A percentile compares a stretch with the other conserved stretches of the same genome.
phyloP scores from a whole-genome alignment of 1,140 invertebrate species.

The Drosophila albomicans region DNA sequence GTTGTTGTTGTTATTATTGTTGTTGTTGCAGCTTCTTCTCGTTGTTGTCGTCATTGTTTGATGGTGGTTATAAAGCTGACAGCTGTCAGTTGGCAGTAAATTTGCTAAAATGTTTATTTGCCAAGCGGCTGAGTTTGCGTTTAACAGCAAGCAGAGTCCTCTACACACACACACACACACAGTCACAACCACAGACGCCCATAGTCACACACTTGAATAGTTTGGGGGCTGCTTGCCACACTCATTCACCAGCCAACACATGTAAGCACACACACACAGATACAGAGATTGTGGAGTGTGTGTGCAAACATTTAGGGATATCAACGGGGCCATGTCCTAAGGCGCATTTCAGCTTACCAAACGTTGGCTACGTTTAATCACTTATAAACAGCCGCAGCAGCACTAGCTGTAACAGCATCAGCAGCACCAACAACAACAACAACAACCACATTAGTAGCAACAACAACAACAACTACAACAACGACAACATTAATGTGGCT shows the following conservation, averaged over 20 bases:
- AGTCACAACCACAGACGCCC: conserved; percentile 10
- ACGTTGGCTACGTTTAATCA: conserved; percentile 76
- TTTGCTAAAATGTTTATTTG: conserved; percentile 84
- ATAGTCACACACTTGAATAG: conserved; percentile 58
- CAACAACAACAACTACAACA: conserved; percentile 32
- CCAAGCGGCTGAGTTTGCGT: conserved; percentile 80
- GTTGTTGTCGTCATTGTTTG: conserved; percentile 65
- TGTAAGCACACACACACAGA: conserved; percentile 45
- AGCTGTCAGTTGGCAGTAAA: conserved; percentile 84
- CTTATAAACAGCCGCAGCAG: conserved; percentile 72
- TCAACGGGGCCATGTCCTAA: conserved; percentile 20
- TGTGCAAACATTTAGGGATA: conserved; percentile 31
- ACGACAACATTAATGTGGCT: conserved; percentile 44
- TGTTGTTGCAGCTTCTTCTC: not conserved
- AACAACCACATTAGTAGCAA: not conserved
- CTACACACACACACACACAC: conserved; percentile 25
- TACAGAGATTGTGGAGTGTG: not conserved
- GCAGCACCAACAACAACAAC: not conserved
- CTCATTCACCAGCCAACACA: conserved; percentile 52
- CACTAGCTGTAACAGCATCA: conserved; percentile 18
- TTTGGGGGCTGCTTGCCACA: conserved; percentile 37
- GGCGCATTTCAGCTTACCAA: conserved; percentile 51
- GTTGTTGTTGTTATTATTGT: not conserved
- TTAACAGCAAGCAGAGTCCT: conserved; percentile 60
- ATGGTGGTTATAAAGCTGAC: conserved; percentile 84